Base-by-base conservation (phyloP, 2,797 vertebrate species). In the Amazona finschi region DNA sequence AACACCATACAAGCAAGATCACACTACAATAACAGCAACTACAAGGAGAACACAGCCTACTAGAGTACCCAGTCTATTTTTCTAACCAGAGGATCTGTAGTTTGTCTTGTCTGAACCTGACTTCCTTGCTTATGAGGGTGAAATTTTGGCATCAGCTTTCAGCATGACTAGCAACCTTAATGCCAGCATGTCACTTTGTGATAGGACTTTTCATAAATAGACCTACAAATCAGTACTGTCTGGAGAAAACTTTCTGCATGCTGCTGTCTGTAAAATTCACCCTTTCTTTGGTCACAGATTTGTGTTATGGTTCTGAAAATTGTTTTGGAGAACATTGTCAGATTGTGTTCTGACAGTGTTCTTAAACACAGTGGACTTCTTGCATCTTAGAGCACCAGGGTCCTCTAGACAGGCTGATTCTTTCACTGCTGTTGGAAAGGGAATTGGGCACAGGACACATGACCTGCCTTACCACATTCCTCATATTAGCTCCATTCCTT, bases 341-440 rank as follows among this genome's bases (percentile, higher is more conserved):
- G 46, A 33, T 8, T 44, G 60, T 15, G 3, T 67, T 38, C 33
- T 49, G 31, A 44, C 70, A 39, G 52, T 65, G 69, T 38, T 66
- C 76, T 60, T 57, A 60, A 17, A 64, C 25, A 66, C 0, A 3
- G 31, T 55, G 58, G 55, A 65, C 8, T 25, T 86, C 67, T 62
- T 66, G 22, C 39, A 46, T 36, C 47, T 73, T 38, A 19, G 20
- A 27, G 50, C 74, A 44, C 66, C 27, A 60, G 92, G 86, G 82
- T 96, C 69, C 86, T 93, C 93, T 93, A 95, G 94, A 85, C 62
- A 96, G 90, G 90, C 92, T 95, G 96, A 28, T 84, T 50, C 31
- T 60, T 62, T 88, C 19, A n/a, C 88, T 79, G 58, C 82, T 82
- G 39, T 7, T 83, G 67, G 78, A 52, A 83, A 86, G 57, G 80